Evolutionary conservation across 2,888 invertebrate genomes (phyloP).

Genomic region (Steromphala cineraria): DNA sequence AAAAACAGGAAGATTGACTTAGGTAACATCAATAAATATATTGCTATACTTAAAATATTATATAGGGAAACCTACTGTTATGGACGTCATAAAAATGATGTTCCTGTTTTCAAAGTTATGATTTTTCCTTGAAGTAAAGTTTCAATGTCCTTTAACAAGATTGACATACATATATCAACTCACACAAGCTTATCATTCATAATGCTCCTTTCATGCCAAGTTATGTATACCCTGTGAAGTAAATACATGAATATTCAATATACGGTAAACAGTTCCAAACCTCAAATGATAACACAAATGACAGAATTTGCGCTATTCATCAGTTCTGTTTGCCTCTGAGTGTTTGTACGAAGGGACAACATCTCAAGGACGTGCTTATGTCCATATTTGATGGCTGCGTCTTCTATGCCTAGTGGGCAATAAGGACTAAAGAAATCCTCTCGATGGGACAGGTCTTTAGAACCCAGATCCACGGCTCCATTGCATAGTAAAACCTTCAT

Average conservation of each 20-base stretch:
- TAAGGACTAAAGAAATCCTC: constrained; percentile 60
- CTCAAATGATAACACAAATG: constrained; percentile 23
- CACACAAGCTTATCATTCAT: too few relatives aligned
- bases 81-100: too few relatives aligned
- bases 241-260: background rate
- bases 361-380: constrained; percentile 64
- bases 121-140: too few relatives aligned
- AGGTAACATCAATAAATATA: too few relatives aligned
- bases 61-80: too few relatives aligned
- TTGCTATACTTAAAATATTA: too few relatives aligned
- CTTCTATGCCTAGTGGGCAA: constrained; percentile 62
- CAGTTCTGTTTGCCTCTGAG: background rate
- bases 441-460: constrained; percentile 65
- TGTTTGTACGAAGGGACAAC: constrained; percentile 38
- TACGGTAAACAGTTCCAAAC: too few relatives aligned
- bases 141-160: too few relatives aligned
- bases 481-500: constrained; percentile 64
- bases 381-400: constrained; percentile 66
- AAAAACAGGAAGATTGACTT: too few relatives aligned
- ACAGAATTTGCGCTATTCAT: background rate
- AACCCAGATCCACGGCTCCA: constrained; percentile 58
- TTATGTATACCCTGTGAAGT: background rate
- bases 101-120: too few relatives aligned
- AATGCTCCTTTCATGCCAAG: too few relatives aligned
- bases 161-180: too few relatives aligned